A percentile compares a stretch with the other conserved stretches of the same genome.
phyloP scores from a whole-genome alignment of 2,113 vertebrate species.

The Rhea pennata region DNA sequence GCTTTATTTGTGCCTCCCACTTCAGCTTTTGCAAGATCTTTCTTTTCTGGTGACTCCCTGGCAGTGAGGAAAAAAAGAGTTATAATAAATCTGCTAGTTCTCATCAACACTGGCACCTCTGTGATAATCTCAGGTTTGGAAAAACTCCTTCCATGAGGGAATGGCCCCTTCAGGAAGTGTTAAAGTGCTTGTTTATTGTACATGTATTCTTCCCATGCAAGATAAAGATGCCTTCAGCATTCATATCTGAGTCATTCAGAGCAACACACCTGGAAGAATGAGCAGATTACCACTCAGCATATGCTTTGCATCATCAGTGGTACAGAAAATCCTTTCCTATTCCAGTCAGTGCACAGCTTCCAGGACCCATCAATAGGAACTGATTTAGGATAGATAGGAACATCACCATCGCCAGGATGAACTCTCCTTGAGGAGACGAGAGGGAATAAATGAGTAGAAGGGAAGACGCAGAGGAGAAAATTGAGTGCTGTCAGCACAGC shows the following conservation, averaged over 20 bases:
- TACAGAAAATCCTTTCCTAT: neutral
- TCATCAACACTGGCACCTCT: neutral
- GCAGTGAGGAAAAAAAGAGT: neutral
- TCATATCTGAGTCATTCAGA: neutral
- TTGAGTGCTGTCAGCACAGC: neutral
- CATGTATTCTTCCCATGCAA: neutral
- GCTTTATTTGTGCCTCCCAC: conserved; percentile 18
- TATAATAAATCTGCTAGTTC: neutral
- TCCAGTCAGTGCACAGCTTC: too few species aligned
- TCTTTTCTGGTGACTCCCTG: neutral
- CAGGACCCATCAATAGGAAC: neutral
- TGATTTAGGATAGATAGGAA: neutral
- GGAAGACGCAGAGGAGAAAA: neutral
- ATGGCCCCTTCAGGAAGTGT: conserved; percentile 20
- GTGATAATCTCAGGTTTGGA: conserved; percentile 1
- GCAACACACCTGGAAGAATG: fast-evolving
- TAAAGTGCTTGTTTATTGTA: neutral
- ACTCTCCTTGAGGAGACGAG: too few species aligned
- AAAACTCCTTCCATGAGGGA: conserved; percentile 7
- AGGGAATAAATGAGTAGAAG: neutral
- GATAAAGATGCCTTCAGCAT: neutral
- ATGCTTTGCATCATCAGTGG: neutral
- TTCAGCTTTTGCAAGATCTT: neutral
- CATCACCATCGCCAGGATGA: too few species aligned
- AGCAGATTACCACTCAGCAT: neutral